These are phyloP conservation scores for Lineus longissimus DNA, from an alignment of 1,140 invertebrate genomes.

Conservation along the genomic window DNA sequence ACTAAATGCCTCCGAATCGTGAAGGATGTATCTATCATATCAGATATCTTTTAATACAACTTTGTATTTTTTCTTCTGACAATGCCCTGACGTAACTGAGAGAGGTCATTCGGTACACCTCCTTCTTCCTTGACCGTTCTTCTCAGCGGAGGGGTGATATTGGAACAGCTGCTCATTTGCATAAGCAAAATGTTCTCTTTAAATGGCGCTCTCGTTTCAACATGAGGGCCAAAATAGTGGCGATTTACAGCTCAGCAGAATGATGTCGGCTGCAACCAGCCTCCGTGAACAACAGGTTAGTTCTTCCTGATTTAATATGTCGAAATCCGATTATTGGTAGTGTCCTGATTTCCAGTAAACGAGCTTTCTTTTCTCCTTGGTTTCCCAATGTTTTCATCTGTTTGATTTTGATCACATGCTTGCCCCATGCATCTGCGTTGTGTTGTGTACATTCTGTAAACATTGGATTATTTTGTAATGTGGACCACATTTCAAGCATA, in stretches of 20 bases:
- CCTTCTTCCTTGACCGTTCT: too few relatives aligned
- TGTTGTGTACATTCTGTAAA: too few relatives aligned
- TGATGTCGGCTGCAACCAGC: constrained; percentile 3
- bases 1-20: too few relatives aligned
- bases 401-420: not conserved
- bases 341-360: constrained; percentile 11
- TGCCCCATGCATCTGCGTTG: not conserved
- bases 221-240: constrained; percentile 18
- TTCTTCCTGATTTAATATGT: not conserved
- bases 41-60: too few relatives aligned
- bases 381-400: constrained; percentile 9
- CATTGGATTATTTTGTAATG: too few relatives aligned
- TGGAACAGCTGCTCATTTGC: constrained; percentile 12
- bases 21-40: too few relatives aligned
- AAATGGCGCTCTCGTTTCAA: constrained; percentile 19
- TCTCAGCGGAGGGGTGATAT: constrained; percentile 6
- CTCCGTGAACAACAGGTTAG: constrained; percentile 10
- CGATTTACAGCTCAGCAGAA: constrained; percentile 7
- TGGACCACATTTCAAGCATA: too few relatives aligned
- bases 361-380: constrained; percentile 4
- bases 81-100: too few relatives aligned
- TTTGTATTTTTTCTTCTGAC: too few relatives aligned
- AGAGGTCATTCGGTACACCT: too few relatives aligned
- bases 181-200: constrained; percentile 18
- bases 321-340: not conserved